A percentile compares a stretch with the other conserved stretches of the same genome.
phyloP scores from a whole-genome alignment of 2,113 vertebrate genomes.

The Myocastor coypus region DNA sequence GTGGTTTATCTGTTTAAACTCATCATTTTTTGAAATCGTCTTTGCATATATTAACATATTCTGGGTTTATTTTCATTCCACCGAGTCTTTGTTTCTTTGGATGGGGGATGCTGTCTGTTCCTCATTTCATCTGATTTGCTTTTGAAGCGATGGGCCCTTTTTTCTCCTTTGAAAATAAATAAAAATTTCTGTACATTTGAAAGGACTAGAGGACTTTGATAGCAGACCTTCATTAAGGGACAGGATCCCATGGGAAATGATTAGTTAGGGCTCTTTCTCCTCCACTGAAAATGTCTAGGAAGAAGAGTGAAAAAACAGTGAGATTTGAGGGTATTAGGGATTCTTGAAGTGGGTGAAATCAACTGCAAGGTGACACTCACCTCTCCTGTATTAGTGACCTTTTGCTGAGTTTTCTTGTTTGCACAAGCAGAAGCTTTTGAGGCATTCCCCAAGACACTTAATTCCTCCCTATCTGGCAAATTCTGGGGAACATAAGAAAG shows the following conservation, averaged over 20 bases:
- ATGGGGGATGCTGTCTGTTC: not conserved
- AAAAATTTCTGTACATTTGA: constrained; percentile 47
- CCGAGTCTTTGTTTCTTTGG: constrained; percentile 67
- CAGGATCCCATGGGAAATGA: not conserved
- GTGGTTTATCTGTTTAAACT: constrained; percentile 69
- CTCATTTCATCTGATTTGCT: constrained; percentile 62
- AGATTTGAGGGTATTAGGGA: constrained; percentile 58
- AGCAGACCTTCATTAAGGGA: constrained; percentile 11
- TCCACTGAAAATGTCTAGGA: not conserved
- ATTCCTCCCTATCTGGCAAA: constrained; percentile 57
- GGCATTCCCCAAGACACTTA: constrained; percentile 67
- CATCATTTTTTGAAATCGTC: constrained; percentile 62
- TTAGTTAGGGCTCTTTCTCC: not conserved
- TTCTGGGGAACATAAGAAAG: constrained; percentile 71
- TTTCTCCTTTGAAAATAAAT: constrained; percentile 69
- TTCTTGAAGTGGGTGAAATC: constrained; percentile 67
- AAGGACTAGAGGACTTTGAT: not conserved
- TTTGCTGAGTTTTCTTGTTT: constrained; percentile 76
- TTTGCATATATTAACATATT: constrained; percentile 74
- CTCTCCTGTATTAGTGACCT: constrained; percentile 69
- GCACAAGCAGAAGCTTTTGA: constrained; percentile 68
- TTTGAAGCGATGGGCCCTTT: constrained; percentile 51
- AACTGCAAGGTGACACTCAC: constrained; percentile 71
- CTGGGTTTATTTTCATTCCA: constrained; percentile 45
- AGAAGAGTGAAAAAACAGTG: not conserved